These are phyloP conservation scores for Caenorhabditis angaria DNA, from an alignment of 2,888 invertebrate genomes.

Conservation along the genomic window DNA sequence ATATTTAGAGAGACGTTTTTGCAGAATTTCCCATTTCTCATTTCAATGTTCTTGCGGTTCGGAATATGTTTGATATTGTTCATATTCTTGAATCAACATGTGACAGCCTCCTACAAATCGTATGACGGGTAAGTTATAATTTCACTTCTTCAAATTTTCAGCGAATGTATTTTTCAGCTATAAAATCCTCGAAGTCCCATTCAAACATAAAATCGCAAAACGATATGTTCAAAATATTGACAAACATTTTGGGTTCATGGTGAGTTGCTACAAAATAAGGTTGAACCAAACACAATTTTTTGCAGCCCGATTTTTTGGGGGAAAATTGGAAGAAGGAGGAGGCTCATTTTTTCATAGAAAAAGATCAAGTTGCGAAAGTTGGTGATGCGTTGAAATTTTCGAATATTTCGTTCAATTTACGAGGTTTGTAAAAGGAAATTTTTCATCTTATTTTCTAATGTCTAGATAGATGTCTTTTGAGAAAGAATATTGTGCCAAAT, in stretches of 20 bases:
- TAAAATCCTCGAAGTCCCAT: constrained; percentile 35
- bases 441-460: no score
- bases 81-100: background rate
- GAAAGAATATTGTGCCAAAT: no score
- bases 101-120: background rate
- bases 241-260: constrained; percentile 37
- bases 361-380: constrained; percentile 20
- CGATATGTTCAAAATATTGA: constrained; percentile 31
- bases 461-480: no score
- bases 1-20: no score
- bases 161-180: constrained; percentile 16
- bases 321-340: constrained; percentile 32
- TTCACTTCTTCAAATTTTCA: no score
- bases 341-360: constrained; percentile 34
- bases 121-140: background rate
- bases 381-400: constrained; percentile 13
- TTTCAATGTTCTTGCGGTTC: background rate
- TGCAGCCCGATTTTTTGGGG: constrained; percentile 44
- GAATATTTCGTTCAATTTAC: constrained; percentile 30
- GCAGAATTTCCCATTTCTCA: background rate
- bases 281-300: background rate
- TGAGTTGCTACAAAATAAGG: background rate
- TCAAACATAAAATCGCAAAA: constrained; percentile 16
- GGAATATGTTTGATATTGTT: background rate
- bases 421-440: no score